Conservation (phyloP, 2,113 vertebrate genomes). For the Chinchilla lanigera region DNA sequence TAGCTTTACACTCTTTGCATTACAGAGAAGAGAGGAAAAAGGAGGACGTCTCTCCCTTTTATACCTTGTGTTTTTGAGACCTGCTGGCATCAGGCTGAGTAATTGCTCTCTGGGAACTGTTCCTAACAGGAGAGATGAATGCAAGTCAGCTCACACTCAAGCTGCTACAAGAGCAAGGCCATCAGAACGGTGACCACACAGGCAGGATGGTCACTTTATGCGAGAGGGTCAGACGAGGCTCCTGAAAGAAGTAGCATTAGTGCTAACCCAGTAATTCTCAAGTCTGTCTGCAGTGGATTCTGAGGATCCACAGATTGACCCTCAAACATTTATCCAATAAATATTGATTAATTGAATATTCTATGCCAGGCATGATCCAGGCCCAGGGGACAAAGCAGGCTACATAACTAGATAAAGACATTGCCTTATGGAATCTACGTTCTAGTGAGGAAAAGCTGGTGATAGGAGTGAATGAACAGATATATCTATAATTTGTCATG, state of each 20-base stretch:
- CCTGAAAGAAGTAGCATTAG: fast-evolving
- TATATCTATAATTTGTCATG: fast-evolving
- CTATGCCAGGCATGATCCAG: not conserved
- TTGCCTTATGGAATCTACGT: not conserved
- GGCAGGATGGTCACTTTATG: not conserved
- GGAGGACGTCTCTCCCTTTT: not conserved
- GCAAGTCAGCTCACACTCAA: not conserved
- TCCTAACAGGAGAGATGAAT: not conserved
- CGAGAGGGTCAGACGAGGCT: not conserved
- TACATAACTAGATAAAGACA: not conserved
- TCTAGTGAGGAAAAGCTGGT: not conserved
- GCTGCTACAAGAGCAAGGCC: not conserved
- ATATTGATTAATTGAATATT: not conserved
- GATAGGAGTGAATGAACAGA: not conserved
- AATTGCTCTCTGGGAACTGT: not conserved
- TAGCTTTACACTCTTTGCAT: not conserved
- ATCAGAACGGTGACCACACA: fast-evolving
- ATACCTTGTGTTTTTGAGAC: not conserved
- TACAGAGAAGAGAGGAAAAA: not conserved
- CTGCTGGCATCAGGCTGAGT: not conserved
- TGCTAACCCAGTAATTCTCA: not conserved
- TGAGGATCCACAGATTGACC: not conserved
- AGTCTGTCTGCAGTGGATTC: not conserved
- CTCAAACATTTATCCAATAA: not conserved
- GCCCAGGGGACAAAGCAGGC: not conserved